These are phyloP conservation scores for Paraplagusia blochii DNA, from an alignment of 2,113 vertebrate genomes.

Conservation along the genomic window DNA sequence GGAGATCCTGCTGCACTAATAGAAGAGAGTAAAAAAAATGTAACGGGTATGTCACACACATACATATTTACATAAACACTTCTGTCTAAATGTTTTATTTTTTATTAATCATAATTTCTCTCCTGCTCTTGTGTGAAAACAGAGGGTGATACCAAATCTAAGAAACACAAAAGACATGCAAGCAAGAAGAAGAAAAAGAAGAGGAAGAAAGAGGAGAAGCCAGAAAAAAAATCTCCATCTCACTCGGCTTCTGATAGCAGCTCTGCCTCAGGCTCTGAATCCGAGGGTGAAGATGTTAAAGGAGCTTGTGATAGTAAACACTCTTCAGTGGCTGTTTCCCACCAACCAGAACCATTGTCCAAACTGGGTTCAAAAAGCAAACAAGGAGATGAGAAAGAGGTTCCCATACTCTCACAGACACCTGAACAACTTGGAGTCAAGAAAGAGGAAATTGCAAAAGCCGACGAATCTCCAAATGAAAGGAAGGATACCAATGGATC, in stretches of 20 bases:
- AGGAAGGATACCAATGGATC: constrained; percentile 35
- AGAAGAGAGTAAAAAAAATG: constrained; percentile 62
- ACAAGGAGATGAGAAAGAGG: constrained; percentile 46
- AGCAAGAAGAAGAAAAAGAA: constrained; percentile 80
- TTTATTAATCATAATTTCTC: background rate
- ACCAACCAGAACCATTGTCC: constrained; percentile 51
- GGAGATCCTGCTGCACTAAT: constrained; percentile 50
- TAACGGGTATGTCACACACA: constrained; percentile 26
- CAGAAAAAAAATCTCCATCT: constrained; percentile 76
- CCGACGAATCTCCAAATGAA: constrained; percentile 19
- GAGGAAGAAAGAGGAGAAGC: constrained; percentile 74
- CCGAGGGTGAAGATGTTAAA: constrained; percentile 67
- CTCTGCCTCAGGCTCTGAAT: constrained; percentile 74
- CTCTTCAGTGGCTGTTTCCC: constrained; percentile 36
- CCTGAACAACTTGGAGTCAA: constrained; percentile 41
- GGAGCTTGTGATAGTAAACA: constrained; percentile 45
- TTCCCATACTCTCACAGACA: constrained; percentile 21
- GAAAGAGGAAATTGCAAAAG: constrained; percentile 38
- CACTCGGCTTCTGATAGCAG: constrained; percentile 75
- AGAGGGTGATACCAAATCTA: constrained; percentile 70
- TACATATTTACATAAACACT: background rate
- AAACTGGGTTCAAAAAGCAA: constrained; percentile 47
- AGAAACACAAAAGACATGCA: constrained; percentile 74
- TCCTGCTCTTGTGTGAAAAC: constrained; percentile 45
- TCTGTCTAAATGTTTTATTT: background rate